phyloP scores from a whole-genome alignment of 2,888 invertebrate genomes.

The Amphipyra berbera region DNA sequence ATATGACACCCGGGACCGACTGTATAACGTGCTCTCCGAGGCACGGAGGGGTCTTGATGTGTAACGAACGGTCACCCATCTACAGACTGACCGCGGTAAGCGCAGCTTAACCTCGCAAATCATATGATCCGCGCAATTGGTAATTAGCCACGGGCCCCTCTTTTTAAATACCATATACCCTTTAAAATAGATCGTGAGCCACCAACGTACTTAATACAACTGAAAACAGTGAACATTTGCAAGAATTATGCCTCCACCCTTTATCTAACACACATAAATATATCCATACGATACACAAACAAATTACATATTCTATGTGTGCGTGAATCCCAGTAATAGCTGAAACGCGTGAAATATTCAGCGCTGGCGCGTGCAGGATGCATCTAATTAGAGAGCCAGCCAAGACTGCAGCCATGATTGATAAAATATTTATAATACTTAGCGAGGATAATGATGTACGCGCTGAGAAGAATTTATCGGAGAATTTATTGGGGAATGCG shows the following conservation, averaged over 20 bases:
- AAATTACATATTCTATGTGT: conserved; percentile 43
- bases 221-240: not conserved
- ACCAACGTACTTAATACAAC: too few species aligned
- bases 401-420: conserved; percentile 23
- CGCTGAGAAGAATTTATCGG: conserved; percentile 13
- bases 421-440: conserved; percentile 50
- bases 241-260: not conserved
- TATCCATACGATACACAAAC: conserved; percentile 1
- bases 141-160: too few species aligned
- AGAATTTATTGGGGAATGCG: conserved; percentile 27
- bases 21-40: too few species aligned
- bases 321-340: conserved; percentile 21
- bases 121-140: too few species aligned
- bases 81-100: too few species aligned
- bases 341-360: conserved; percentile 48
- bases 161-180: too few species aligned
- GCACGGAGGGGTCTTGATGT: too few species aligned
- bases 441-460: conserved; percentile 32
- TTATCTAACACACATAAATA: conserved; percentile 9
- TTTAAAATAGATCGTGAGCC: too few species aligned
- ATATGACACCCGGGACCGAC: too few species aligned
- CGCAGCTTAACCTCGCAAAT: too few species aligned
- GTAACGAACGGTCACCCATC: too few species aligned
- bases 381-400: conserved; percentile 39
- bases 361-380: conserved; percentile 39